A percentile compares a stretch with the other conserved stretches of the same genome.
phyloP scores from a whole-genome alignment of 1,140 invertebrate species.

The Pogonus chalceus region DNA sequence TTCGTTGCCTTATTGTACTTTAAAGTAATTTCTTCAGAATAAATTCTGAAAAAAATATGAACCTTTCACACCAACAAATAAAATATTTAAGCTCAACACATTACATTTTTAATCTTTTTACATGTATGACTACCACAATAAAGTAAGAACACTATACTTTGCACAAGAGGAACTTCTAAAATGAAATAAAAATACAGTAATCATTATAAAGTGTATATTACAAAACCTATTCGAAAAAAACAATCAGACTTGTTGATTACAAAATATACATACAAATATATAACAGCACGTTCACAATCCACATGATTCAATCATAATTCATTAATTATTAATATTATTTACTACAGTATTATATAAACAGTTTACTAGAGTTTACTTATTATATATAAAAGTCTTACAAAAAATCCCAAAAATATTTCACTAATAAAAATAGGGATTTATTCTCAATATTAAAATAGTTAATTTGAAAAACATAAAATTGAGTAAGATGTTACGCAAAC shows the following conservation, averaged over 20 bases:
- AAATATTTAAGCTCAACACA: too few species aligned
- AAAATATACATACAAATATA: conserved; percentile 8
- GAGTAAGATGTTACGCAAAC: not conserved
- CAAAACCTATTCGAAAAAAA: conserved; percentile 6
- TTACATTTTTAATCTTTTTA: too few species aligned
- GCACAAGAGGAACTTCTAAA: too few species aligned
- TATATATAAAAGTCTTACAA: not conserved
- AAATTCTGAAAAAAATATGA: too few species aligned
- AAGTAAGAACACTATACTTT: too few species aligned
- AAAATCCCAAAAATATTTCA: conserved; percentile 1
- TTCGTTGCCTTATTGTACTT: too few species aligned
- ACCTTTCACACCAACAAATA: too few species aligned
- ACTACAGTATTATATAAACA: not conserved
- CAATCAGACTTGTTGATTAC: conserved; percentile 5
- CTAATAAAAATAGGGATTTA: conserved; percentile 1
- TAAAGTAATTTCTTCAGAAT: too few species aligned
- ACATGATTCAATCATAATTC: conserved; percentile 3
- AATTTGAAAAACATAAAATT: not conserved
- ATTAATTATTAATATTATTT: too few species aligned
- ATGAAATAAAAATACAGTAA: not conserved
- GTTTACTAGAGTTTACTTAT: not conserved
- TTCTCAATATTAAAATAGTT: not conserved
- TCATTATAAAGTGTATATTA: conserved; percentile 8
- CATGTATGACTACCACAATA: too few species aligned
- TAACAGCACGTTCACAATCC: conserved; percentile 1